These are phyloP conservation scores for Diarsia mendica DNA, from an alignment of 2,888 invertebrate species.

Conservation along the genomic window DNA sequence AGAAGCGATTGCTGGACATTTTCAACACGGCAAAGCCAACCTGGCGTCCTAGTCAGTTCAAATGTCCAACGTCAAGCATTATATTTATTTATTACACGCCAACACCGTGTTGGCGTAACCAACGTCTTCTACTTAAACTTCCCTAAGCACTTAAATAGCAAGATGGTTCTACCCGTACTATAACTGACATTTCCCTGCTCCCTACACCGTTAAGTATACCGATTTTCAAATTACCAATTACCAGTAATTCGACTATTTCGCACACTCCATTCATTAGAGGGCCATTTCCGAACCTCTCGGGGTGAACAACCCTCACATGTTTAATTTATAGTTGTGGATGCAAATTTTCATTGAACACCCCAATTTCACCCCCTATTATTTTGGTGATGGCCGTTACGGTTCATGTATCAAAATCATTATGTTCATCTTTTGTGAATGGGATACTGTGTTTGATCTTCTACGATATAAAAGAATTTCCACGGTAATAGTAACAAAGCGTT, in stretches of 20 bases:
- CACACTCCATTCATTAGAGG: conserved; percentile 77
- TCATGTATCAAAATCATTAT: conserved; percentile 56
- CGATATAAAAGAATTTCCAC: conserved; percentile 50
- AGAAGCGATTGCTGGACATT: no score
- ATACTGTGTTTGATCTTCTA: conserved; percentile 60
- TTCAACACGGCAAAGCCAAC: no score
- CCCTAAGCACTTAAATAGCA: neutral
- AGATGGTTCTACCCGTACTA: neutral
- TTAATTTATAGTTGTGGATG: conserved; percentile 82
- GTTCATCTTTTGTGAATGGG: conserved; percentile 55
- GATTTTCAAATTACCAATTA: conserved; percentile 75
- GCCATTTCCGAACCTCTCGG: conserved; percentile 75
- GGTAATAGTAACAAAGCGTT: conserved; percentile 55
- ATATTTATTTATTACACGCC: no score
- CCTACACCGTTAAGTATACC: conserved; percentile 52
- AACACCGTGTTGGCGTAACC: no score
- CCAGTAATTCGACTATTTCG: conserved; percentile 78
- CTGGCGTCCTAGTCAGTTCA: no score
- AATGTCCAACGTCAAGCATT: no score
- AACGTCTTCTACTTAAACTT: neutral
- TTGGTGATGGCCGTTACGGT: conserved; percentile 54
- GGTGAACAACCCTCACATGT: conserved; percentile 79
- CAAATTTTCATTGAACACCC: conserved; percentile 75
- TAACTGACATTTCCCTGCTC: neutral
- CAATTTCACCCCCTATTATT: conserved; percentile 65